Evolutionary conservation across 2,797 vertebrate genomes (phyloP).

Genomic region (Fistularia tabacaria): DNA sequence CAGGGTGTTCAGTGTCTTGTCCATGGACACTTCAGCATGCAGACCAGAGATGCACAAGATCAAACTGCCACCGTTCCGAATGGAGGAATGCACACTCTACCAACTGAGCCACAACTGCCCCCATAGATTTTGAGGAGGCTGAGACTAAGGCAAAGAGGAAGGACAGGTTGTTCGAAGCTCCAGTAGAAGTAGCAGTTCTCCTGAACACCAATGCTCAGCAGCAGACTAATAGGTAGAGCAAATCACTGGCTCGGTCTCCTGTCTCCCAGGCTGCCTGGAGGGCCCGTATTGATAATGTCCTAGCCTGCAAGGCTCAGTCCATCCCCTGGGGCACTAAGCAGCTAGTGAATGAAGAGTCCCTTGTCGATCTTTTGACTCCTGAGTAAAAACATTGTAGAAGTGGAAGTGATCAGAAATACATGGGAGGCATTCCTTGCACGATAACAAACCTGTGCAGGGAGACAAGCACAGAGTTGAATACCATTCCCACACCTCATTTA

Average conservation of each 20-base stretch:
- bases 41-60: too few relatives aligned
- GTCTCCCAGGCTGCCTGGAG: slow-evolving; percentile 77
- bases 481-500: slow-evolving; percentile 66
- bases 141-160: slow-evolving; percentile 32
- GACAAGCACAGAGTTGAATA: slow-evolving; percentile 36
- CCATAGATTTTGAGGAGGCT: slow-evolving; percentile 22
- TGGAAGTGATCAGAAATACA: slow-evolving; percentile 34
- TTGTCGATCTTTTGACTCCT: slow-evolving; percentile 66
- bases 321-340: slow-evolving; percentile 64
- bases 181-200: slow-evolving; percentile 64
- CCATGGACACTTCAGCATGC: too few relatives aligned
- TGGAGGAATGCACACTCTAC: too few relatives aligned
- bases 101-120: too few relatives aligned
- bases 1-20: too few relatives aligned
- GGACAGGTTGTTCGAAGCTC: slow-evolving; percentile 46
- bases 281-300: slow-evolving; percentile 77
- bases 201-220: slow-evolving; percentile 61
- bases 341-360: slow-evolving; percentile 72
- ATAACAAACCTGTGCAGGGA: slow-evolving; percentile 20
- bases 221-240: slow-evolving; percentile 73
- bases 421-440: slow-evolving; percentile 42
- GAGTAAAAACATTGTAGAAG: slow-evolving; percentile 2
- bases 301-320: slow-evolving; percentile 74
- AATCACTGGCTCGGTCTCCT: slow-evolving; percentile 68
- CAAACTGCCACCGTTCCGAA: too few relatives aligned